A percentile compares a stretch with the other conserved stretches of the same genome.
Evolutionary conservation across 2,113 vertebrate genomes (phyloP).

Genomic region (Otocyon megalotis): DNA sequence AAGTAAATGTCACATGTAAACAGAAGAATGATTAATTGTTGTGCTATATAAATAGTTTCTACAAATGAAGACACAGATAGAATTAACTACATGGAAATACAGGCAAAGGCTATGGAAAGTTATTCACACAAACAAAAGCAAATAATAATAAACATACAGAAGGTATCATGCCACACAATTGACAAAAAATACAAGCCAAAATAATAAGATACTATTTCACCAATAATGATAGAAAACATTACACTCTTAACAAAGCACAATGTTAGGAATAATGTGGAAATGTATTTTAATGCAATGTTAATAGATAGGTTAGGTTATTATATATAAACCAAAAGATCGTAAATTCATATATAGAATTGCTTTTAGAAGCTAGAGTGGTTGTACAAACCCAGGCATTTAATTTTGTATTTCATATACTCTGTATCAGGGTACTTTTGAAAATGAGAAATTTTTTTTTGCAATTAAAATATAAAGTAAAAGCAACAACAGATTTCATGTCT

Average conservation of each 20-base stretch:
- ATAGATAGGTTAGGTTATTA: background rate
- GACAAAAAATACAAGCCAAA: background rate
- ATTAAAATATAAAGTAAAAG: background rate
- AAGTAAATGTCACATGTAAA: background rate
- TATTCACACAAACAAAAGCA: background rate
- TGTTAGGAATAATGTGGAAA: background rate
- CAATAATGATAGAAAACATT: background rate
- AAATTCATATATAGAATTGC: background rate
- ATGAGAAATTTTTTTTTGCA: background rate
- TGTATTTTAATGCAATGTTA: background rate
- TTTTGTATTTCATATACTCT: background rate
- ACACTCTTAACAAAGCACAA: background rate
- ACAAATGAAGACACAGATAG: background rate
- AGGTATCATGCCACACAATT: background rate
- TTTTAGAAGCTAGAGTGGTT: background rate
- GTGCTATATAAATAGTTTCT: background rate
- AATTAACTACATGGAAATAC: background rate
- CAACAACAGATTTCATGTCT: background rate
- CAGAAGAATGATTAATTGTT: background rate
- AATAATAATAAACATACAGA: background rate
- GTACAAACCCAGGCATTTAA: background rate
- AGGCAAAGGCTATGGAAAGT: background rate
- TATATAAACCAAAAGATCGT: background rate
- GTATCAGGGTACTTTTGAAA: background rate
- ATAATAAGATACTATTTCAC: background rate